Conservation (phyloP, 2,888 invertebrate species). For the Volucella bombylans region DNA sequence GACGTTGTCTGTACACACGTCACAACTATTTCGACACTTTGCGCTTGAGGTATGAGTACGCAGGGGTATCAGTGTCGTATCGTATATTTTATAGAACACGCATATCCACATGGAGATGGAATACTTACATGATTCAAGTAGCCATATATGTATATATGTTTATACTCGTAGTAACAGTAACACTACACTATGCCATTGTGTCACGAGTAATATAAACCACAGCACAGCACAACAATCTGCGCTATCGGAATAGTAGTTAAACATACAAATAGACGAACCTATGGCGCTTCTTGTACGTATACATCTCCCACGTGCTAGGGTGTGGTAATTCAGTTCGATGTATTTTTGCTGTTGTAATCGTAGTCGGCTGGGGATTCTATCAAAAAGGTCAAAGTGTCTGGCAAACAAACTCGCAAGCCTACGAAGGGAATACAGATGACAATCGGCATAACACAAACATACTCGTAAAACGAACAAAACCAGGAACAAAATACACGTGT, state of each 20-base stretch:
- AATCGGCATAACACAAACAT: no score
- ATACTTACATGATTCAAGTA: not conserved
- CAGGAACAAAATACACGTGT: not conserved
- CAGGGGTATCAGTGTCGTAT: constrained; percentile 10
- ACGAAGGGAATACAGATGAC: not conserved
- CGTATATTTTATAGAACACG: constrained; percentile 4
- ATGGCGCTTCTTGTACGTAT: not conserved
- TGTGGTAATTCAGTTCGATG: constrained; percentile 5
- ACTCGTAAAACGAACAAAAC: no score
- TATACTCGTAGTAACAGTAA: not conserved
- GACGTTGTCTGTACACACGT: constrained; percentile 48
- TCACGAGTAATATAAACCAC: not conserved
- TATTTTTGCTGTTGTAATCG: not conserved
- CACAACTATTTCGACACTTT: constrained; percentile 49
- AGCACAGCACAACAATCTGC: not conserved
- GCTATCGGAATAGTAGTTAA: not conserved
- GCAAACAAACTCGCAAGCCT: no score
- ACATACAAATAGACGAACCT: no score
- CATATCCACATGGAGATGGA: constrained; percentile 23
- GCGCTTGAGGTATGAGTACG: constrained; percentile 34
- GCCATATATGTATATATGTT: no score
- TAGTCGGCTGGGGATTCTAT: not conserved
- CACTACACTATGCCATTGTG: constrained; percentile 16
- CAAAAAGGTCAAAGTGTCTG: not conserved
- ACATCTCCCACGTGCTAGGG: constrained; percentile 11